Base-by-base conservation (phyloP, 2,797 vertebrate species). In the Sebastiscus albofasciatus region DNA sequence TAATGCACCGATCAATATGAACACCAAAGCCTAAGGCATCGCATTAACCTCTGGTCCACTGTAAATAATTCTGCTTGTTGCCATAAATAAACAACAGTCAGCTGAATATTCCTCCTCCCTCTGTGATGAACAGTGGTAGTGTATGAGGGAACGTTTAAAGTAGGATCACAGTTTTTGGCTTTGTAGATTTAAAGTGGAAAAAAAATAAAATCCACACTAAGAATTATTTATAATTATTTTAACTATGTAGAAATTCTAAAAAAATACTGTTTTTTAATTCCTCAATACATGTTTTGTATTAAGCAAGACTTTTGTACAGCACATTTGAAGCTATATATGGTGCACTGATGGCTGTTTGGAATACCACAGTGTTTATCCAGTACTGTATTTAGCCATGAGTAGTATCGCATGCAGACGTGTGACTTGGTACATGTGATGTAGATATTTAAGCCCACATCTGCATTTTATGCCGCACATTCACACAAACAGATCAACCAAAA, bases 1-100 rank as follows among this genome's bases (percentile, higher is more conserved):
- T 70, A 46, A 46, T 66, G 39, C 64, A 56, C 20, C 2, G 11
- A 69, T 92, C 86, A 46, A 80, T 89, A 74, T 12, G 18, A 71
- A 71, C 69, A 64, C 76, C 62, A 74, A 66, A n/a, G 36, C 22
- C 11, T 0, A 65, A 22, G 42, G 24, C 11, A 0, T 22, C 31
- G 12, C 46, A 77, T 72, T 36, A 39, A 76, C 52, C 52, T 83
- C 60, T 60, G 8, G 49, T 24, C 75, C 22, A 10, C 49, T 49
- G 29, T 59, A 22, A 73, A 75, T 61, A 20, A 29, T 18, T 79
- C 10, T 12, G n/a, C 46, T 0, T 7, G 3, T 24, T 68, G 4
- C 72, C 65, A 52, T 67, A 62, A 75, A 82, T 79, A 79, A 65
- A 67, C 20, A 39, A 1, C 24, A 69, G 20, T 60, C 24, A 59